Conservation (phyloP, 2,888 invertebrate genomes). For the Callinectes sapidus region DNA sequence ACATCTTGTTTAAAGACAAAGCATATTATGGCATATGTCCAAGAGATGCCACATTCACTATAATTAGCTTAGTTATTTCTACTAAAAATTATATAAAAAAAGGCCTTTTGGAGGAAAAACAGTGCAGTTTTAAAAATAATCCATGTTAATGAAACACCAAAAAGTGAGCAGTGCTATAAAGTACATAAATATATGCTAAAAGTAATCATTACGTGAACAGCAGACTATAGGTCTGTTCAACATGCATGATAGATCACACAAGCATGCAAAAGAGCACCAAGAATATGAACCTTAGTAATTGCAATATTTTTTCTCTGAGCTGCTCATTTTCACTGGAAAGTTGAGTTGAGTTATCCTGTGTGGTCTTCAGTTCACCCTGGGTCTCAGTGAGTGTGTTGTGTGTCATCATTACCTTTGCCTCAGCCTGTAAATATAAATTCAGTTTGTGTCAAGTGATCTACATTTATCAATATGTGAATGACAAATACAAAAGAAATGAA, state of each 20-base stretch:
- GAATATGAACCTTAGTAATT: constrained; percentile 54
- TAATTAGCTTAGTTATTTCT: neutral
- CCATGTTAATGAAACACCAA: neutral
- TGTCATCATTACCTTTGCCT: constrained; percentile 15
- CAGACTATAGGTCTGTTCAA: neutral
- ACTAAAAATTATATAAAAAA: neutral
- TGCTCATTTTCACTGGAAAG: constrained; percentile 50
- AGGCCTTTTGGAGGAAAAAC: neutral
- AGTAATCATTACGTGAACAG: neutral
- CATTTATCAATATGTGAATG: neutral
- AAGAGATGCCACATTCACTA: neutral
- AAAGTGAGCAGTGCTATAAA: constrained; percentile 16
- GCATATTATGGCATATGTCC: neutral
- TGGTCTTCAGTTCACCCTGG: constrained; percentile 32
- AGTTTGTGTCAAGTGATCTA: neutral
- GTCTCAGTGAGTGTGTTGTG: constrained; percentile 45
- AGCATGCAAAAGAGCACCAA: neutral
- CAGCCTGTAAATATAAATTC: constrained; percentile 7
- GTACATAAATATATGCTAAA: neutral
- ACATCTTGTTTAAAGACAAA: neutral
- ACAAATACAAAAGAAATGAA: neutral
- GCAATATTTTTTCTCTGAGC: constrained; percentile 62
- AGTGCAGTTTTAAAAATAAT: neutral
- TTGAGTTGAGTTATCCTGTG: constrained; percentile 35
- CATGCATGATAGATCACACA: neutral